Evolutionary conservation across 1,140 invertebrate genomes (phyloP).

Genomic region (Drosophila dunni): DNA sequence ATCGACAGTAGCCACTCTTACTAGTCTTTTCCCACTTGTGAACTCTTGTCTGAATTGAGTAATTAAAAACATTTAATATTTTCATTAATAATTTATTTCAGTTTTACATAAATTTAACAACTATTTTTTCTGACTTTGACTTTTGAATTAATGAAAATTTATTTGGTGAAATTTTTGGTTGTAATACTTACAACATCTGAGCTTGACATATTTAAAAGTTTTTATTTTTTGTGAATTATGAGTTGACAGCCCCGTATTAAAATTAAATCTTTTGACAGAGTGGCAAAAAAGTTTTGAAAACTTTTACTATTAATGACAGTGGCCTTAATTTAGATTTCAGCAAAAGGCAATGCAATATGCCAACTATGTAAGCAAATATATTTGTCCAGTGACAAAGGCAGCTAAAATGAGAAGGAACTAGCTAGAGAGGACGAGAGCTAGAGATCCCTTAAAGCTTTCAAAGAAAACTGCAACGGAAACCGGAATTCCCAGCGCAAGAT

Average conservation of each 20-base stretch:
- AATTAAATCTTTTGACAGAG: conserved; percentile 19
- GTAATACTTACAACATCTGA: neutral
- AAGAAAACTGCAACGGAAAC: conserved; percentile 80
- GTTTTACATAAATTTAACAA: too few relatives aligned
- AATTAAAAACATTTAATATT: too few relatives aligned
- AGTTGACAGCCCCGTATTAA: conserved; percentile 32
- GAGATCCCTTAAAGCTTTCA: conserved; percentile 55
- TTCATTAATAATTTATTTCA: too few relatives aligned
- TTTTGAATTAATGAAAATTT: neutral
- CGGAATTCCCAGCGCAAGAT: conserved; percentile 79
- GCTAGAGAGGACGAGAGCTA: neutral
- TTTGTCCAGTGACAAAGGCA: conserved; percentile 35
- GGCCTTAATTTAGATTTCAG: conserved; percentile 22
- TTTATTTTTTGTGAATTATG: neutral
- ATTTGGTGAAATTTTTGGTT: neutral
- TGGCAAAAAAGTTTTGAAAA: conserved; percentile 15
- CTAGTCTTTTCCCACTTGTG: too few relatives aligned
- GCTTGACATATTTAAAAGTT: neutral
- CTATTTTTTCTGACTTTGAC: neutral
- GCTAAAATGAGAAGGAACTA: conserved; percentile 16
- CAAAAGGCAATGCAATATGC: conserved; percentile 33
- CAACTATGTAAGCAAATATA: conserved; percentile 39
- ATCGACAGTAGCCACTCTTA: too few relatives aligned
- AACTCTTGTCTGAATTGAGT: too few relatives aligned
- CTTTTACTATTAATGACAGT: conserved; percentile 39